These are phyloP conservation scores for Yponomeuta malinellus DNA, from an alignment of 2,888 invertebrate species.

Conservation along the genomic window DNA sequence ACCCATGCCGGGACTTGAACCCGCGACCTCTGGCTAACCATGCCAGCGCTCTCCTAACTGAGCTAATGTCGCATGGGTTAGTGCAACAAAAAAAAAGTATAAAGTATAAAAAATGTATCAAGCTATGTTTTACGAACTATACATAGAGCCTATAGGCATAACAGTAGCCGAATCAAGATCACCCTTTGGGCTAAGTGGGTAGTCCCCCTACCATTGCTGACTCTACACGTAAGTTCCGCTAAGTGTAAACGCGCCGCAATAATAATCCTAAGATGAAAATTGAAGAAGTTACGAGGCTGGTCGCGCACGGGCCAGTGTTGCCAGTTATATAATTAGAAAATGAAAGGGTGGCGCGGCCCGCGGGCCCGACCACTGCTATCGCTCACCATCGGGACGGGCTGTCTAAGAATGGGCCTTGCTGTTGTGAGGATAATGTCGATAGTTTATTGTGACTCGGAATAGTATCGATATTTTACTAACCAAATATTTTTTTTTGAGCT, in stretches of 20 bases:
- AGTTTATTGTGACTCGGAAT: conserved; percentile 15
- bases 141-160: too few species aligned
- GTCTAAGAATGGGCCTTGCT: conserved; percentile 36
- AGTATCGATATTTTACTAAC: neutral
- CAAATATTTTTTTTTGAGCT: too few species aligned
- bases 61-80: too few species aligned
- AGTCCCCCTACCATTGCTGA: neutral
- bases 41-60: too few species aligned
- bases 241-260: conserved; percentile 21
- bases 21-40: too few species aligned
- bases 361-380: conserved; percentile 67
- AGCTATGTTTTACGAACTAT: too few species aligned
- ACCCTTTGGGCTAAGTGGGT: too few species aligned
- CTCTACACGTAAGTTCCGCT: neutral
- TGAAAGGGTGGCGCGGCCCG: conserved; percentile 71
- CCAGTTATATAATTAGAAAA: conserved; percentile 73
- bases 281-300: conserved; percentile 54
- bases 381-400: conserved; percentile 56
- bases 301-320: conserved; percentile 71
- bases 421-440: conserved; percentile 20
- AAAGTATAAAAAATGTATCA: too few species aligned
- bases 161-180: too few species aligned
- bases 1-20: too few species aligned
- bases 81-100: too few species aligned
- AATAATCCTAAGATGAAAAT: conserved; percentile 62